Evolutionary conservation across 2,113 vertebrate genomes (phyloP), one percentile per base, ranked within the genome.

Genomic region (Acanthochromis polyacanthus): DNA sequence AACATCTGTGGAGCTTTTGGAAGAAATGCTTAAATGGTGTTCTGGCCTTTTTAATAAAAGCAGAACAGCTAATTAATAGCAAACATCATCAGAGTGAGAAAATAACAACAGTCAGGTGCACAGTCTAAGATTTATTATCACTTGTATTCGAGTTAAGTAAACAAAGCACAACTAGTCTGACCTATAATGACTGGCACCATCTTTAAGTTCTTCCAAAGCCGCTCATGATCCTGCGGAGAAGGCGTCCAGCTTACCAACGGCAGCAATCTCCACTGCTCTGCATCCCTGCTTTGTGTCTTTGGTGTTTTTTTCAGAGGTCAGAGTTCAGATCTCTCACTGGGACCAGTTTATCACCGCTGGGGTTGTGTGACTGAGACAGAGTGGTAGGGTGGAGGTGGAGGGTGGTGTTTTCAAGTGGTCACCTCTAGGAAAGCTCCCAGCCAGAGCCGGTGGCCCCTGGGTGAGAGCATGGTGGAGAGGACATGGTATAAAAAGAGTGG

Each of bases 321-420:
- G 56, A 92, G 91, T 70, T 91, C 83, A 84, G 66, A 88, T 76
- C 64, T 81, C 56, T 83, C 75, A 77, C 74, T 80, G 87, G 84
- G 89, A 86, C 89, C 75, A 56, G 70, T 93, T 92, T 88, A 91
- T 93, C 89, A 93, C 71, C 63, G 77, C 19, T 73, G 62, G 70
- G 90, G 78, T 80, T 89, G 53, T 82, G 82, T 69, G 85, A 89
- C 59, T 78, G 11, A 69, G 62, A 52, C 70, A 75, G 78, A 73
- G 22, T 66, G 68, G 63, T 28, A 25, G 64, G 38, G 59, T 66
- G 57, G 28, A 32, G 63, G 55, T 70, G 58, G 32, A 74, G 57
- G 50, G 38, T 20, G 22, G 56, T 70, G 74, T 81, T 83, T 84
- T 83, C 56, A 61, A 86, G 81, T 72, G 78, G 72, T 76, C 77